Percentiles rank a stretch among this genome's conserved stretches.
These are phyloP conservation scores for Tetrapedia diversipes DNA, from an alignment of 2,888 invertebrate genomes.

Conservation along the genomic window DNA sequence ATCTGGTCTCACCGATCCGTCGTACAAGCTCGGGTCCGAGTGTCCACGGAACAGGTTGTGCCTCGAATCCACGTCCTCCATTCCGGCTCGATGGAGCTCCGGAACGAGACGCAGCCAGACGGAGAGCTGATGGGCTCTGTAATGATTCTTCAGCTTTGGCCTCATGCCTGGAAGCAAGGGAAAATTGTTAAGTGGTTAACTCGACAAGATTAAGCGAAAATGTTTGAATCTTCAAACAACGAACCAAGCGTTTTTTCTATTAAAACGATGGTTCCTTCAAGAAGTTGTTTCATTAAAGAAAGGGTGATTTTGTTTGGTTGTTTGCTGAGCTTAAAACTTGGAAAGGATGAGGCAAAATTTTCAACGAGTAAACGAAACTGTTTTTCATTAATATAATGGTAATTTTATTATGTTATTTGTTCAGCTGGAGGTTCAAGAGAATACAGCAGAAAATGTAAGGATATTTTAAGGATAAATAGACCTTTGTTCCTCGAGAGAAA, in stretches of 20 bases:
- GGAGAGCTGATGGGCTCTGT: conserved; percentile 96
- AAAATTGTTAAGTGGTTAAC: neutral
- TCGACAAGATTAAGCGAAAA: no score
- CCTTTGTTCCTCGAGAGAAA: no score
- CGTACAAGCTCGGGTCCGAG: conserved; percentile 94
- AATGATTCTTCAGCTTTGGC: conserved; percentile 95
- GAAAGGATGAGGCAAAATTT: no score
- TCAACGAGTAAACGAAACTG: no score
- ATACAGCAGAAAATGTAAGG: no score
- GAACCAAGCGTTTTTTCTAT: neutral
- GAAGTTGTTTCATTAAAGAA: no score
- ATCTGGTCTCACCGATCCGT: conserved; percentile 93
- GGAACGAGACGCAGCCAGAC: conserved; percentile 97
- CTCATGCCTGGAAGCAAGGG: conserved; percentile 89
- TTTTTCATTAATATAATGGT: no score
- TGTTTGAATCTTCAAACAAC: neutral
- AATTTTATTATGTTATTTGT: no score
- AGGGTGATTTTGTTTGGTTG: no score
- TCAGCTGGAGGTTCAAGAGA: no score
- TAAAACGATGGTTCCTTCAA: neutral
- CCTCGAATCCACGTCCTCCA: conserved; percentile 93
- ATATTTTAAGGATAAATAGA: neutral
- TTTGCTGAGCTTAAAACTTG: no score
- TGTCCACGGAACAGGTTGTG: conserved; percentile 96
- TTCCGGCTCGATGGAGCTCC: conserved; percentile 93